Conservation (phyloP, 2,888 invertebrate species). For the Pseudococcus longispinus region DNA sequence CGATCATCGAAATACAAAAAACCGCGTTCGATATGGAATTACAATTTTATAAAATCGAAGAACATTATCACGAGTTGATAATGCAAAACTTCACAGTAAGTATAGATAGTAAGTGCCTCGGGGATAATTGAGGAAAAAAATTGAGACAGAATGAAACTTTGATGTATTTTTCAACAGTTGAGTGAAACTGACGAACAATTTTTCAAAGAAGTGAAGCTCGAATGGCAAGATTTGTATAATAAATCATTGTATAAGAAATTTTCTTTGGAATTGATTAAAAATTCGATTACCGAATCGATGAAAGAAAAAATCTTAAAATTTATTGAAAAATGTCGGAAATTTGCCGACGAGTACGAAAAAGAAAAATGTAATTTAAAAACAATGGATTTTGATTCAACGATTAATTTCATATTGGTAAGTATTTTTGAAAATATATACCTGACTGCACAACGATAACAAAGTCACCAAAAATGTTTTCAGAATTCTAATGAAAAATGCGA, state of each 20-base stretch:
- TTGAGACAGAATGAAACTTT: neutral
- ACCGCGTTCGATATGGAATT: neutral
- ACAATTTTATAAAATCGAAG: constrained; percentile 43
- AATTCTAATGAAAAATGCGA: neutral
- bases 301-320: neutral
- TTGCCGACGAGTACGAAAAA: neutral
- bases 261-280: constrained; percentile 22
- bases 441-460: neutral
- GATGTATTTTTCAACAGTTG: neutral
- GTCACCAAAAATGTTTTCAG: neutral
- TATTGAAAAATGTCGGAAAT: neutral
- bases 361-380: neutral
- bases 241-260: constrained; percentile 41
- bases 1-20: constrained; percentile 37
- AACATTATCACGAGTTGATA: constrained; percentile 45
- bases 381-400: neutral
- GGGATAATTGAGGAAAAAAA: neutral
- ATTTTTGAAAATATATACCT: neutral
- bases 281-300: neutral
- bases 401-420: constrained; percentile 12
- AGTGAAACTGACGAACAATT: neutral
- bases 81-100: constrained; percentile 44
- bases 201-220: neutral
- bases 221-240: constrained; percentile 17
- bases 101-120: neutral